These are phyloP conservation scores for Gallinago undulata DNA, from an alignment of 2,113 vertebrate species.

Conservation along the genomic window DNA sequence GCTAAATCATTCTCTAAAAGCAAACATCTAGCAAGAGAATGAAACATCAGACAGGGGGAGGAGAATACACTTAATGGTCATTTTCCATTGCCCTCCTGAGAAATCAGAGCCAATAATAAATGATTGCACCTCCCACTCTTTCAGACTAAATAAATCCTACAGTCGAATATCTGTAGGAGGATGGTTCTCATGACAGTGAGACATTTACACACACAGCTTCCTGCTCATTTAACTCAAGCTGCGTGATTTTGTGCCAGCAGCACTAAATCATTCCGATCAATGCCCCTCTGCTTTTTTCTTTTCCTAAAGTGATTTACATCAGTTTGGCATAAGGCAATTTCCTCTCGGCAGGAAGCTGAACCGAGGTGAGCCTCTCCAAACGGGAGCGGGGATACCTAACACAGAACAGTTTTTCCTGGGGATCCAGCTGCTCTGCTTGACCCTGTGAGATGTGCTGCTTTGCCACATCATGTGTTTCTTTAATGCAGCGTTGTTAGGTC, in stretches of 20 bases:
- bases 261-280: constrained; percentile 23
- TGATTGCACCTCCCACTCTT: constrained; percentile 19
- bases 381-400: not conserved
- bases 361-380: not conserved
- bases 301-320: not conserved
- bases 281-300: not conserved
- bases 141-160: constrained; percentile 40
- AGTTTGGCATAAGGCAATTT: constrained; percentile 11
- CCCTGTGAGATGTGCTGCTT: not conserved
- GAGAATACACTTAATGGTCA: constrained; percentile 17
- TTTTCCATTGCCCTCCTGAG: constrained; percentile 43
- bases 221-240: constrained; percentile 17
- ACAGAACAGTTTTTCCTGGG: not conserved
- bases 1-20: constrained; percentile 31
- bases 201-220: constrained; percentile 23
- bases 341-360: not conserved
- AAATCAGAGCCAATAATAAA: constrained; percentile 20
- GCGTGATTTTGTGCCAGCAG: not conserved
- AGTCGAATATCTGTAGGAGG: not conserved
- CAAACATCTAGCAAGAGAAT: constrained; percentile 21
- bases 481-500: not conserved
- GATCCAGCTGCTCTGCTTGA: not conserved
- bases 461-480: not conserved
- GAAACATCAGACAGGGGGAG: not conserved
- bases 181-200: constrained; percentile 9